phyloP scores from a whole-genome alignment of 2,797 vertebrate species.

The Diplodus sargus region DNA sequence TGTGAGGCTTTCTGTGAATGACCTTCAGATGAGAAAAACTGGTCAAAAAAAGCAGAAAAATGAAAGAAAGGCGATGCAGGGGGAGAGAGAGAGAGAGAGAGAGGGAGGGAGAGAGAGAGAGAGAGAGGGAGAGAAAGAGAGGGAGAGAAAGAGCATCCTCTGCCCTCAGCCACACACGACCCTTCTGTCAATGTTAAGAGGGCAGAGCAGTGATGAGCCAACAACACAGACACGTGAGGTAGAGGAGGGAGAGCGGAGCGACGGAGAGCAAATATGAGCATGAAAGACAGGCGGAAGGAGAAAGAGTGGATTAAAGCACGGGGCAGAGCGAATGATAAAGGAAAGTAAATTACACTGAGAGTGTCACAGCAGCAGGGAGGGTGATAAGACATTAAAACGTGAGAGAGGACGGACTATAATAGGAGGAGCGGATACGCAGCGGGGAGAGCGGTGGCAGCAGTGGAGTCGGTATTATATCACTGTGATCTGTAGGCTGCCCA shows the following conservation, averaged over 20 bases:
- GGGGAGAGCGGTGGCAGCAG: conserved; percentile 10
- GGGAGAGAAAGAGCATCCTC: conserved; percentile 54
- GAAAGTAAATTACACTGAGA: conserved; percentile 44
- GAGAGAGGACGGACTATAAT: conserved; percentile 29
- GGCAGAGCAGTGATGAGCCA: conserved; percentile 55
- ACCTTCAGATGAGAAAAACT: conserved; percentile 61
- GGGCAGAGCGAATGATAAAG: conserved; percentile 21
- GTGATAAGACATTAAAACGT: conserved; percentile 42
- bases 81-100: conserved; percentile 13
- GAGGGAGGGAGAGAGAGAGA: not conserved
- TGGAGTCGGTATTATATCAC: conserved; percentile 69
- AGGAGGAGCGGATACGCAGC: conserved; percentile 23
- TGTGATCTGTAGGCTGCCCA: conserved; percentile 62
- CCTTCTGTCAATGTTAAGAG: conserved; percentile 68
- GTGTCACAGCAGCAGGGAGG: conserved; percentile 22
- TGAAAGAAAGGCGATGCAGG: not conserved
- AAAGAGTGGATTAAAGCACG: conserved; percentile 43
- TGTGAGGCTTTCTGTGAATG: conserved; percentile 24
- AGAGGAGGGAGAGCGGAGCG: conserved; percentile 27
- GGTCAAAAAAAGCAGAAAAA: conserved; percentile 27
- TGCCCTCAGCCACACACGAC: conserved; percentile 72
- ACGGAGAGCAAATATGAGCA: conserved; percentile 17
- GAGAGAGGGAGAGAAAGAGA: conserved; percentile 18
- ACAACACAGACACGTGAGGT: conserved; percentile 69
- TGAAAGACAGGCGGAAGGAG: conserved; percentile 7